These are phyloP conservation scores for Andrena cerasifolii DNA, from an alignment of 1,140 invertebrate genomes.

Conservation along the genomic window DNA sequence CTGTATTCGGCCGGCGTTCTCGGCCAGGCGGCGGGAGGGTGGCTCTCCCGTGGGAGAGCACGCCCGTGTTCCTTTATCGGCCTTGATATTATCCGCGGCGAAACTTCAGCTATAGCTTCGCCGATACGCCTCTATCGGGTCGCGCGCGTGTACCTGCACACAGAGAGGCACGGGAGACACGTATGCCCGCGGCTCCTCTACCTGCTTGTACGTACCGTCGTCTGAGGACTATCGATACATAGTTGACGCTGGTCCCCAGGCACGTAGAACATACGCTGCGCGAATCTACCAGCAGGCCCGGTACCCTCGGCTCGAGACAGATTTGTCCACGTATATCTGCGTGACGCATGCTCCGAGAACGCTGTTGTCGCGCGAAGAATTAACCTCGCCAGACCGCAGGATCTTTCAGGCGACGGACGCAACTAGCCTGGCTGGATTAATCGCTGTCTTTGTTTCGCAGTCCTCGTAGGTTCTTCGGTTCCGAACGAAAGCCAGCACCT, in stretches of 20 bases:
- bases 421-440: no score
- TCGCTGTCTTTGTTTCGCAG: no score
- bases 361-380: neutral
- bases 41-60: constrained; percentile 51
- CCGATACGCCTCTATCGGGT: constrained; percentile 24
- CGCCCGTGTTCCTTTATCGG: constrained; percentile 59
- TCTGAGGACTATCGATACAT: constrained; percentile 7
- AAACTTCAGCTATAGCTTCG: constrained; percentile 37
- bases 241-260: neutral
- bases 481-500: constrained; percentile 3
- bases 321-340: neutral
- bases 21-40: constrained; percentile 12
- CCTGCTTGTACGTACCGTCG: neutral
- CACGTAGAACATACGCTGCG: constrained; percentile 35
- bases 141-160: constrained; percentile 6
- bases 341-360: neutral
- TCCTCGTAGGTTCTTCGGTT: neutral
- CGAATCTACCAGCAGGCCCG: constrained; percentile 1
- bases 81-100: constrained; percentile 57
- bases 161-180: neutral
- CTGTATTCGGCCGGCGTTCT: constrained; percentile 58
- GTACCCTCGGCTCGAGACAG: neutral
- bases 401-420: no score
- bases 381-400: neutral
- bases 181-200: neutral